Conservation (phyloP, 2,113 vertebrate species). For the Grus americana region DNA sequence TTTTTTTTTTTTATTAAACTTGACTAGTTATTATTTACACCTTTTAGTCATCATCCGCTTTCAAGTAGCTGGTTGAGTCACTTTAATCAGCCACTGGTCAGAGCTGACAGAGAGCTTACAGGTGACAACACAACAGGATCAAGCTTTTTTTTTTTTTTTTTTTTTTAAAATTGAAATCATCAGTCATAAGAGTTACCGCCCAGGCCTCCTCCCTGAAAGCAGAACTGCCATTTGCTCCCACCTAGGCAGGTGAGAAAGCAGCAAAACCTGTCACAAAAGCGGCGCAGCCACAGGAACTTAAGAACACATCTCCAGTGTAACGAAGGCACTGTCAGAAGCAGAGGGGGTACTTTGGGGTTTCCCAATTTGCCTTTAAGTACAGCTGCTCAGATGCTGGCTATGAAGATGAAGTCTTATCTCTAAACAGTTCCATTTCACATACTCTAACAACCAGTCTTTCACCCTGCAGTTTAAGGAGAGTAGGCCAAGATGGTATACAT, state of each 20-base stretch:
- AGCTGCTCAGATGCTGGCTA: neutral
- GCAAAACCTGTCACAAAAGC: constrained; percentile 42
- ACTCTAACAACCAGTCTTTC: neutral
- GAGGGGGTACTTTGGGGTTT: neutral
- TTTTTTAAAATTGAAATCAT: neutral
- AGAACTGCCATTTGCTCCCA: neutral
- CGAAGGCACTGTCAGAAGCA: neutral
- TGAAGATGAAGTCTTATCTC: neutral
- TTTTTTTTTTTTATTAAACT: neutral
- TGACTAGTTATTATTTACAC: neutral
- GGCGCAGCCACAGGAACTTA: neutral
- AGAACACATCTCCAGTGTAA: accelerated
- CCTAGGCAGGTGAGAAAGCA: constrained; percentile 2
- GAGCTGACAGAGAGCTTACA: neutral
- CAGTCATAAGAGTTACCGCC: neutral
- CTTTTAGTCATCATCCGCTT: constrained; percentile 1
- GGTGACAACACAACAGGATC: neutral
- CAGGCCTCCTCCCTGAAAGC: constrained; percentile 22
- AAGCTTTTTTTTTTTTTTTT: neutral
- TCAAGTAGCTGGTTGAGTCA: constrained; percentile 9
- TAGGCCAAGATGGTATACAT: neutral
- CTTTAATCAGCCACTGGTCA: neutral
- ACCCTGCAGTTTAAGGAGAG: neutral
- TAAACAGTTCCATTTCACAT: neutral
- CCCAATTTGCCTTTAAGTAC: neutral